Evolutionary conservation across 2,888 invertebrate genomes (phyloP).

Genomic region (Metallyticus violacea): DNA sequence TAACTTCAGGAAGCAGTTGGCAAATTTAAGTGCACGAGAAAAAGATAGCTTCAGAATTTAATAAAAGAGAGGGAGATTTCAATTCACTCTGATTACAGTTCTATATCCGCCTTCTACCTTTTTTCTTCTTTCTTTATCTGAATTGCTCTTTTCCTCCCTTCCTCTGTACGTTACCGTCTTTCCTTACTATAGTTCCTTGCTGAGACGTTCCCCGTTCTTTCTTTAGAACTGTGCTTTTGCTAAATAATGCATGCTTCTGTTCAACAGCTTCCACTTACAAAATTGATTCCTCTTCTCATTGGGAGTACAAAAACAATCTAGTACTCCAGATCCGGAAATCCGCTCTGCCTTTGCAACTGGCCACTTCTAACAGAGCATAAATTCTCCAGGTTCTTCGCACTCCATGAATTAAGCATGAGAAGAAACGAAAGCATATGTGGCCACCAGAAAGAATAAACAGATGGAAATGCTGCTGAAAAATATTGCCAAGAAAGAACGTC

Average conservation of each 20-base stretch:
- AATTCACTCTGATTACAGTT: background rate
- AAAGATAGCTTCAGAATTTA: background rate
- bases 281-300: background rate
- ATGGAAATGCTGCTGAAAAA: background rate
- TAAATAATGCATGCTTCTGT: background rate
- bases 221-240: background rate
- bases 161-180: background rate
- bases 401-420: background rate
- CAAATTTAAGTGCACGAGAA: background rate
- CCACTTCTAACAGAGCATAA: background rate
- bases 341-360: background rate
- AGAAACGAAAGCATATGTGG: background rate
- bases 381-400: background rate
- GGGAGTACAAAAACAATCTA: background rate
- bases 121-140: no score
- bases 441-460: background rate
- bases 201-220: background rate
- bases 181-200: no score
- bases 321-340: background rate
- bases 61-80: background rate
- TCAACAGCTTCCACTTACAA: background rate
- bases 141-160: background rate
- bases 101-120: background rate
- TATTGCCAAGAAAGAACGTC: background rate
- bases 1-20: background rate